A percentile compares a stretch with the other conserved stretches of the same genome.
Conservation (phyloP, 2,888 invertebrate species). For the Cheiracanthium punctorium region DNA sequence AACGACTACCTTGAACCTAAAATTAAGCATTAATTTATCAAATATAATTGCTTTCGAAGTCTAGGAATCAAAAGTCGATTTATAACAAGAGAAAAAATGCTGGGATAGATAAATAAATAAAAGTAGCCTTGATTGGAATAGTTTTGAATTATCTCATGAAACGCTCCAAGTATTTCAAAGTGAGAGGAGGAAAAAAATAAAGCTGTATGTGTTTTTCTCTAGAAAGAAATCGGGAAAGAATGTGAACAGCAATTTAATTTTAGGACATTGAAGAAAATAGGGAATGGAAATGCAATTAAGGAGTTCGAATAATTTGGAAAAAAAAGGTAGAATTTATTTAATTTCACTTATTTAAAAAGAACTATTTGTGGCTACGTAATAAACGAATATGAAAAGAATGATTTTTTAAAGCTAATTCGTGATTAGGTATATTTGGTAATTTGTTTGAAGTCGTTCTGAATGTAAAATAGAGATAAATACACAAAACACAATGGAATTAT, state of each 20-base stretch:
- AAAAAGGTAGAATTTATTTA: too few species aligned
- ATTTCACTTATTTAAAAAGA: too few species aligned
- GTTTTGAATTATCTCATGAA: background rate
- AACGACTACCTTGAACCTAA: too few species aligned
- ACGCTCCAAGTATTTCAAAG: background rate
- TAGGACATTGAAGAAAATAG: background rate
- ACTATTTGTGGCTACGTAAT: too few species aligned
- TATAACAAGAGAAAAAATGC: background rate
- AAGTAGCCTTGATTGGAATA: background rate
- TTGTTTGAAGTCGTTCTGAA: too few species aligned
- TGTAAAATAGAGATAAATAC: too few species aligned
- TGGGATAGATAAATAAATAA: too few species aligned
- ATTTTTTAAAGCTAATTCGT: too few species aligned
- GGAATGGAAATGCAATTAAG: background rate
- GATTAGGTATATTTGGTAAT: too few species aligned
- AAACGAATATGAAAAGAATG: too few species aligned
- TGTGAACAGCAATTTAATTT: background rate
- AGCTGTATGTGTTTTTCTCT: background rate
- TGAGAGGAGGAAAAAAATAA: background rate
- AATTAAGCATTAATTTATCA: background rate
- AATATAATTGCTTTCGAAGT: background rate
- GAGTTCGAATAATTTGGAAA: background rate
- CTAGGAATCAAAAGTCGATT: background rate
- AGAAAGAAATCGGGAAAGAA: background rate
- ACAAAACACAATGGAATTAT: too few species aligned